Percentiles rank a stretch among this genome's conserved stretches.
phyloP scores from a whole-genome alignment of 1,140 invertebrate genomes.

The Anastatus disparis region DNA sequence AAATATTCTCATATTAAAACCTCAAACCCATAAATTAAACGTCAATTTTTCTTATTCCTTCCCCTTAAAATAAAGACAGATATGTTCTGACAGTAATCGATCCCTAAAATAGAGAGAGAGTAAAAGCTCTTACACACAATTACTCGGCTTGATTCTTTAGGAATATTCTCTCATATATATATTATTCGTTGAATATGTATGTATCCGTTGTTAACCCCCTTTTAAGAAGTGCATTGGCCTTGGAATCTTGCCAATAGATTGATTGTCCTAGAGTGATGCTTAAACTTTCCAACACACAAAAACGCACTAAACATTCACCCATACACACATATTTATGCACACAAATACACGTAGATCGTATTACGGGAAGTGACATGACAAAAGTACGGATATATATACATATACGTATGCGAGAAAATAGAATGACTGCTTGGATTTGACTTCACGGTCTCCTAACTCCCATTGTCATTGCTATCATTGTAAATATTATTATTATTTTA shows the following conservation, averaged over 20 bases:
- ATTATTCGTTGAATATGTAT: conserved; percentile 62
- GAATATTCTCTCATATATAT: no score
- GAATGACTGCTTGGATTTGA: conserved; percentile 25
- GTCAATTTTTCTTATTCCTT: no score
- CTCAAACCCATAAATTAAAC: no score
- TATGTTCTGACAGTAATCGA: no score
- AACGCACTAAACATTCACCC: no score
- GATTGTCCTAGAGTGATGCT: conserved; percentile 63
- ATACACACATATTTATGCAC: conserved; percentile 15
- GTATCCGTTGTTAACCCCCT: conserved; percentile 32
- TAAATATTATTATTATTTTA: conserved; percentile 33
- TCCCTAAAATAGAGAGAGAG: background rate
- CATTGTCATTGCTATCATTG: conserved; percentile 21
- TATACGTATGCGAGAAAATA: no score
- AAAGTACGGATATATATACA: conserved; percentile 16
- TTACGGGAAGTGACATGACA: conserved; percentile 60
- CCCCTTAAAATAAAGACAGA: no score
- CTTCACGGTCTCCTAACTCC: background rate
- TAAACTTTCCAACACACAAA: conserved; percentile 61
- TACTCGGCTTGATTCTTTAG: conserved; percentile 43
- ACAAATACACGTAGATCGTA: conserved; percentile 53
- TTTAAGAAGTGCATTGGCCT: conserved; percentile 61
- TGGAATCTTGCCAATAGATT: conserved; percentile 64
- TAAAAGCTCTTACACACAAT: conserved; percentile 46
- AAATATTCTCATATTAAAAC: no score